Percentiles rank a stretch among this genome's conserved stretches.
These are phyloP conservation scores for Avahi laniger DNA, from an alignment of 2,797 vertebrate species.

Conservation along the genomic window DNA sequence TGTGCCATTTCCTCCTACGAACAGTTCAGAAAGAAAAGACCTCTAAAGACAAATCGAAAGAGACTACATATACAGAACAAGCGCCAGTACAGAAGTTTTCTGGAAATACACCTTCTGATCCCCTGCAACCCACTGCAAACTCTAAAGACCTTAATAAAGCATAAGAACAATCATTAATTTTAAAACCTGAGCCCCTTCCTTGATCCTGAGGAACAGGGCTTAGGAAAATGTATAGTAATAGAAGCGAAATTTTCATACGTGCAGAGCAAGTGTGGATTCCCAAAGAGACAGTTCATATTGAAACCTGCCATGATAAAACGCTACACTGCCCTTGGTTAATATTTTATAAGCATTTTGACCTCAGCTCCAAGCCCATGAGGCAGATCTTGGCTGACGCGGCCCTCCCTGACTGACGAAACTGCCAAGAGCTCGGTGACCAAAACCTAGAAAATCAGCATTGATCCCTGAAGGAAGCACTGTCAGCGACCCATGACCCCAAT, in stretches of 20 bases:
- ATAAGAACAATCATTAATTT: constrained; percentile 19
- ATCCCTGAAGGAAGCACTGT: constrained; percentile 15
- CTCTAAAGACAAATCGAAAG: background rate
- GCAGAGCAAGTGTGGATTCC: constrained; percentile 69
- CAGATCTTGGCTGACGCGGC: background rate
- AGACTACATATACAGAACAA: background rate
- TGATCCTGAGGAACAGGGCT: constrained; percentile 11
- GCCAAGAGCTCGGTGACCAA: constrained; percentile 13
- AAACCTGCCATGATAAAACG: constrained; percentile 60
- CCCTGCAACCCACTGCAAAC: background rate
- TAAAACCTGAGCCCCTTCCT: constrained; percentile 47
- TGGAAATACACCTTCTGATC: background rate
- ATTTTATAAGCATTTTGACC: constrained; percentile 39
- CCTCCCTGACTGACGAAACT: constrained; percentile 5
- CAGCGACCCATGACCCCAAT: constrained; percentile 52
- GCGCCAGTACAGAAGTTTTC: background rate
- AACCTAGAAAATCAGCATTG: constrained; percentile 54
- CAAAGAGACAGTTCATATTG: constrained; percentile 53
- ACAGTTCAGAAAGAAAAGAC: background rate
- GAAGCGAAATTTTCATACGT: constrained; percentile 66
- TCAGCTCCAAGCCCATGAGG: constrained; percentile 28
- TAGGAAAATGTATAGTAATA: constrained; percentile 40
- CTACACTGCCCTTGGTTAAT: background rate
- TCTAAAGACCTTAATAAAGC: constrained; percentile 60
- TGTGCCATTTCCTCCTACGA: background rate